phyloP scores from a whole-genome alignment of 2,113 vertebrate genomes.

The Marmota monax region DNA sequence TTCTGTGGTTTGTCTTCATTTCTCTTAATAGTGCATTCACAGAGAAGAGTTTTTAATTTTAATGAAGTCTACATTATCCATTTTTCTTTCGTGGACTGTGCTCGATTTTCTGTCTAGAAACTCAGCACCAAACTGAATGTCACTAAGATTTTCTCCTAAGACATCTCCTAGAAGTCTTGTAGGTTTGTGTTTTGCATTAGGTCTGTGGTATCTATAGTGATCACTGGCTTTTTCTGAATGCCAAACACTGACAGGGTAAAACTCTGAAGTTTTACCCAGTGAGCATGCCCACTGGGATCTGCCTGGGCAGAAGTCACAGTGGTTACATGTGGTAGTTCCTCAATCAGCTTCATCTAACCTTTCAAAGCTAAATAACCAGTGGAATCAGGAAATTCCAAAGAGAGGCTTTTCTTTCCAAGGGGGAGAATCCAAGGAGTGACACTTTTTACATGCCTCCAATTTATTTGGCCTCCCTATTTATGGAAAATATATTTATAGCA shows the following conservation, averaged over 20 bases:
- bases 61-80: neutral
- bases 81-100: neutral
- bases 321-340: neutral
- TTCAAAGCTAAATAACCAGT: constrained; percentile 76
- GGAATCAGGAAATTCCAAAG: constrained; percentile 82
- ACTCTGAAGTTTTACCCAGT: neutral
- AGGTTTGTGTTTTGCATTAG: neutral
- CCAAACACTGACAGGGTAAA: neutral
- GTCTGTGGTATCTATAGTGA: neutral
- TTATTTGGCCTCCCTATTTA: constrained; percentile 84
- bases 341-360: constrained; percentile 21
- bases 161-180: neutral
- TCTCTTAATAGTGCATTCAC: neutral
- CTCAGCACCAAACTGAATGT: neutral
- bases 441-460: constrained; percentile 74
- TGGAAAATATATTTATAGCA: constrained; percentile 88
- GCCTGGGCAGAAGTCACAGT: neutral
- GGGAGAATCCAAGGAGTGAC: constrained; percentile 78
- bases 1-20: too few relatives aligned
- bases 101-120: neutral
- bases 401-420: constrained; percentile 72
- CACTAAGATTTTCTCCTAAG: neutral
- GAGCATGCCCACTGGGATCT: neutral
- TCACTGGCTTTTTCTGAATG: neutral
- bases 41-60: neutral